Evolutionary conservation across 2,113 vertebrate species (phyloP).

Genomic region (Tachysurus vachellii): DNA sequence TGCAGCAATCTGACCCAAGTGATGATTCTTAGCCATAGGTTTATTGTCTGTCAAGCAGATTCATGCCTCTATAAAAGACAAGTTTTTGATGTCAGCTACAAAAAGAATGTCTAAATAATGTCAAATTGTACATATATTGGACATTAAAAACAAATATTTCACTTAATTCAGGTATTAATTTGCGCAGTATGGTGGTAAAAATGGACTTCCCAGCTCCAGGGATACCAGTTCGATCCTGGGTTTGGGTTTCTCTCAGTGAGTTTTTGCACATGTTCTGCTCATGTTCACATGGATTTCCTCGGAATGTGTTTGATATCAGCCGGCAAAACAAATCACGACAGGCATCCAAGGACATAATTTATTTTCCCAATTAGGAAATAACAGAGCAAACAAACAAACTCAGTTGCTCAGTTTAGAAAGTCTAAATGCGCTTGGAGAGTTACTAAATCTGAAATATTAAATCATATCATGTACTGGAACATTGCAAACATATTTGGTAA

Average conservation of each 20-base stretch:
- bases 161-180: neutral
- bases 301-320: neutral
- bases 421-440: neutral
- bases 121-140: neutral
- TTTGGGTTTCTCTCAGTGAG: neutral
- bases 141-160: neutral
- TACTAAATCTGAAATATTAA: neutral
- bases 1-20: constrained; percentile 52
- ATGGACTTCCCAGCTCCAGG: neutral
- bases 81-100: constrained; percentile 22
- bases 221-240: neutral
- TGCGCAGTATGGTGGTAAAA: neutral
- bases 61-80: constrained; percentile 57
- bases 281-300: neutral
- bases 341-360: neutral
- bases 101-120: neutral
- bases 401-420: neutral
- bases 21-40: constrained; percentile 63
- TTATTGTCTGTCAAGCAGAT: constrained; percentile 54
- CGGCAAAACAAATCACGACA: neutral
- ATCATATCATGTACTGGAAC: neutral
- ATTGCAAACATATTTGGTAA: neutral
- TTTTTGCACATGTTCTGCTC: neutral
- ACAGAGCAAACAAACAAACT: neutral
- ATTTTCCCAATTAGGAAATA: neutral